Percentiles rank a stretch among this genome's conserved stretches.
phyloP scores from a whole-genome alignment of 2,797 vertebrate species.

The Acipenser oxyrinchus region DNA sequence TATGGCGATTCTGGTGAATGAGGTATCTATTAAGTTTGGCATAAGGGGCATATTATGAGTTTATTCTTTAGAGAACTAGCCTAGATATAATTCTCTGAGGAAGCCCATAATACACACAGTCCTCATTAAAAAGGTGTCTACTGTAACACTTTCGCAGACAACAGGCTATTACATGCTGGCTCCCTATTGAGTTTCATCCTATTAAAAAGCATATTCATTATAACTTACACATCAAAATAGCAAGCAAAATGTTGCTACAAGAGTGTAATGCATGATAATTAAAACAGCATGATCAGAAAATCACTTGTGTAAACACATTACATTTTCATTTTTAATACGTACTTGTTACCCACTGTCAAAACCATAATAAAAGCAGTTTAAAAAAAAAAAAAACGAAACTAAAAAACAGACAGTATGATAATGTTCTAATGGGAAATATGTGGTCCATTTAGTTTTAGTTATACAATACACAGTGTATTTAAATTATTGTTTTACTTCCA shows the following conservation, averaged over 20 bases:
- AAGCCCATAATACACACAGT: slow-evolving; percentile 19
- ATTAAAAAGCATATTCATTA: slow-evolving; percentile 16
- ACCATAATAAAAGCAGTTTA: slow-evolving; percentile 1
- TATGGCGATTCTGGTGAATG: too few species aligned
- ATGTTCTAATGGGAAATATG: too few species aligned
- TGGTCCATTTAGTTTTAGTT: too few species aligned
- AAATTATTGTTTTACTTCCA: too few species aligned
- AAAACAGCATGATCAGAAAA: slow-evolving; percentile 1
- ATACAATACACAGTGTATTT: too few species aligned
- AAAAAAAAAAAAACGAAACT: too few species aligned
- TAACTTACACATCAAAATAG: slow-evolving; percentile 6
- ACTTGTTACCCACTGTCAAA: not conserved
- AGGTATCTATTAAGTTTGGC: too few species aligned
- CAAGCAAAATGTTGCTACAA: slow-evolving; percentile 1
- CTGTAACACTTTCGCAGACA: slow-evolving; percentile 17
- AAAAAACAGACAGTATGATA: too few species aligned
- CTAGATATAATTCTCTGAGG: slow-evolving; percentile 32
- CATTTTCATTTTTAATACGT: not conserved
- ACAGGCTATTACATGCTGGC: slow-evolving; percentile 5
- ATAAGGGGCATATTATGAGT: slow-evolving; percentile 15
- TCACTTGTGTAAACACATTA: not conserved
- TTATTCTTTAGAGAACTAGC: slow-evolving; percentile 24
- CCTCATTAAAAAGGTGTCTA: slow-evolving; percentile 29
- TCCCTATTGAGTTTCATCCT: not conserved
- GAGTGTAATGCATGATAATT: slow-evolving; percentile 4